Evolutionary conservation across 2,888 invertebrate genomes (phyloP), one percentile per base, ranked within the genome.

Genomic region (Strigamia crassipes): DNA sequence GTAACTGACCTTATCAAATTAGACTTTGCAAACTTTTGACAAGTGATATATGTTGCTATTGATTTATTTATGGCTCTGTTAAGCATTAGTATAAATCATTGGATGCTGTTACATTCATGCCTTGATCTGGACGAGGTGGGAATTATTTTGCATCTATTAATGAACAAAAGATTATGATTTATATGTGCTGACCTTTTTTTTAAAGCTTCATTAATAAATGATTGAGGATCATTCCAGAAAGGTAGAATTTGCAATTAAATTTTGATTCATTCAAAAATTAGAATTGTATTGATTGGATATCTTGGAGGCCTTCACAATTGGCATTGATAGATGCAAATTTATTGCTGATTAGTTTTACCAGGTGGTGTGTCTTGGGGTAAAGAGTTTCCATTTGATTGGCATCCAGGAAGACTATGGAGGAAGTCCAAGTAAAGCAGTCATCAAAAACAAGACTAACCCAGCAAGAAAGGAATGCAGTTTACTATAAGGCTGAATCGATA

Each of bases 31-130:
- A 66, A 66, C 61, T 66, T 66, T 66, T 66, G 61, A 66, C 61
- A 66, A 66, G 61, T 66, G 61, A 66, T 66, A 66, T 66, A 66
- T 66, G 61, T 66, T 66, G 21, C 61, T 66, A 66, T 66, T 66
- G 61, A 66, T 66, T 66, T 66, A 66, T 66, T 66, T 66, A 66
- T 66, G 61, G 21, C 61, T 66, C 21, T 12, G 21, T 18, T 66
- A 66, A 66, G 61, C 61, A 66, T 66, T 66, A 66, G 21, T 66
- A 66, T 66, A 66, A 66, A 66, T 66, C 61, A 66, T 66, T 66
- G 61, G 61, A 15, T 66, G 61, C 61, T 66, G 61, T 66, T 66
- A n/a, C 61, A 66, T 66, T 66, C 61, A 23, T 66, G 61, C 21
- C 61, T 66, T 21, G 18, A 46, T 46, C 46, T 46, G 46, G 46